A percentile compares a stretch with the other conserved stretches of the same genome.
phyloP scores from a whole-genome alignment of 2,797 vertebrate genomes.

The Protonibea diacanthus region DNA sequence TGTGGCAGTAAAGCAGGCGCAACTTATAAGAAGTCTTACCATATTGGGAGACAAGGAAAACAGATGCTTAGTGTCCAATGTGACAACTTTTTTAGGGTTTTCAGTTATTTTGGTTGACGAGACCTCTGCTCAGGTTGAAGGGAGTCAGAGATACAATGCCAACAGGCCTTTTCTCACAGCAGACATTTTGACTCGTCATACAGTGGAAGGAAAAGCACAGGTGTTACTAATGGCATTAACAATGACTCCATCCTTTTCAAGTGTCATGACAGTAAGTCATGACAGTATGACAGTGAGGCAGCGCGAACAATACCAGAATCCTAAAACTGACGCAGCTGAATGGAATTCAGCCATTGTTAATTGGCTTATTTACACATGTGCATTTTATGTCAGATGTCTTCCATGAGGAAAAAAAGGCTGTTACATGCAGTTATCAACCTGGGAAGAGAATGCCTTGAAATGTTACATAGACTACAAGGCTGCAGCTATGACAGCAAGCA shows the following conservation, averaged over 20 bases:
- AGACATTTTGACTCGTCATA: background rate
- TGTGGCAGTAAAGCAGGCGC: background rate
- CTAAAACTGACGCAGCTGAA: constrained; percentile 1
- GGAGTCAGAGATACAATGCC: background rate
- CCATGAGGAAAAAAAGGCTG: background rate
- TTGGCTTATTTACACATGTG: background rate
- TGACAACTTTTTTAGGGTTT: background rate
- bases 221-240: background rate
- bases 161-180: background rate
- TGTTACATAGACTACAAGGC: too few relatives aligned
- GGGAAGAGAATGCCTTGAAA: background rate
- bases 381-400: background rate
- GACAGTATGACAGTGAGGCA: background rate
- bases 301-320: background rate
- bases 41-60: background rate
- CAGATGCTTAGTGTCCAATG: background rate
- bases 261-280: background rate
- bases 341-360: constrained; percentile 3
- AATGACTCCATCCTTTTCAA: background rate
- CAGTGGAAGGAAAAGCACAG: background rate
- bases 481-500: background rate
- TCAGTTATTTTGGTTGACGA: background rate
- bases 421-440: background rate
- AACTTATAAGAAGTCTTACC: background rate
- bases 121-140: background rate